Evolutionary conservation across 2,797 vertebrate species (phyloP).

Genomic region (Zenarchopterus dispar): DNA sequence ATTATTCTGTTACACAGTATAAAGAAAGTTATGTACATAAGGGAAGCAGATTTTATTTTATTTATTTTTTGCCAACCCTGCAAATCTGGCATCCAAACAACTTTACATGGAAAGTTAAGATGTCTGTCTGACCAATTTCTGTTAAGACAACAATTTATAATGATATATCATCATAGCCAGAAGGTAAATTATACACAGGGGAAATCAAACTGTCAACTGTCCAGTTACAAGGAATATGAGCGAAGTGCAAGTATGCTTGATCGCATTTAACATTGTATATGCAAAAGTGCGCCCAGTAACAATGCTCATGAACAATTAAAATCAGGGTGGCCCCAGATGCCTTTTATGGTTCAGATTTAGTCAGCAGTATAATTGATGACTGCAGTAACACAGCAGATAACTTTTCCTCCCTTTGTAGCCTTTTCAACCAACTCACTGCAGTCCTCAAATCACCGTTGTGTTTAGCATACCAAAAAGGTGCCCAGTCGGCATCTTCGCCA

Average conservation of each 20-base stretch:
- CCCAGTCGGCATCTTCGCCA: slow-evolving; percentile 62
- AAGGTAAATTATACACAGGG: slow-evolving; percentile 22
- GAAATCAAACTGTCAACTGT: slow-evolving; percentile 15
- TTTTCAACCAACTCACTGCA: slow-evolving; percentile 79
- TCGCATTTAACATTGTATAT: slow-evolving; percentile 26
- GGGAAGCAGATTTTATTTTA: slow-evolving; percentile 16
- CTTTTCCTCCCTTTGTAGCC: slow-evolving; percentile 66
- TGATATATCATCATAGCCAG: slow-evolving; percentile 8
- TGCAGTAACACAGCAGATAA: slow-evolving; percentile 50
- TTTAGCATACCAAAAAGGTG: slow-evolving; percentile 78
- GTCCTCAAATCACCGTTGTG: slow-evolving; percentile 58
- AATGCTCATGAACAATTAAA: slow-evolving; percentile 51
- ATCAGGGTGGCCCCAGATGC: slow-evolving; percentile 38
- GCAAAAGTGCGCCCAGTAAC: slow-evolving; percentile 45
- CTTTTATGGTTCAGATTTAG: slow-evolving; percentile 62
- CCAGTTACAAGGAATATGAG: background rate
- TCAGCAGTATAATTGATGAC: slow-evolving; percentile 66
- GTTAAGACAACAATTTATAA: slow-evolving; percentile 69
- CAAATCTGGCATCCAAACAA: slow-evolving; percentile 68
- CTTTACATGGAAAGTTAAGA: slow-evolving; percentile 79
- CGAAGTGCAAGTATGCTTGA: slow-evolving; percentile 18
- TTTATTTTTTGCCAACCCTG: slow-evolving; percentile 56
- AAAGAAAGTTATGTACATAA: slow-evolving; percentile 78
- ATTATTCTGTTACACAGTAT: slow-evolving; percentile 78
- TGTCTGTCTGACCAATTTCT: slow-evolving; percentile 73